Conservation (phyloP, 2,888 invertebrate species). For the Drosophila putrida region DNA sequence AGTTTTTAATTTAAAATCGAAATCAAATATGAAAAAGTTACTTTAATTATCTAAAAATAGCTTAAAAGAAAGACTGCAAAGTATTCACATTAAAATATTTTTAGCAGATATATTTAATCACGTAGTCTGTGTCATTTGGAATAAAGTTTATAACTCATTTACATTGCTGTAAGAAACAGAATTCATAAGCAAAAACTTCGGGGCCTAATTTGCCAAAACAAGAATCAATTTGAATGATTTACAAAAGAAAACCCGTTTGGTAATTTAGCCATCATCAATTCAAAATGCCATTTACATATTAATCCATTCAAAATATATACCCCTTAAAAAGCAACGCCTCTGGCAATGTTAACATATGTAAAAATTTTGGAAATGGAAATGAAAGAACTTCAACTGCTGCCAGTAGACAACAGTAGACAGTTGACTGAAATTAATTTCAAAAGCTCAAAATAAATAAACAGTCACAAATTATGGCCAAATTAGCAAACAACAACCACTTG, state of each 20-base stretch:
- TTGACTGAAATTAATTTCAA: conserved; percentile 74
- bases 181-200: background rate
- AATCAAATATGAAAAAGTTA: no score
- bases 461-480: conserved; percentile 83
- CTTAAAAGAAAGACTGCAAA: no score
- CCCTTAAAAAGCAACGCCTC: conserved; percentile 28
- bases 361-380: conserved; percentile 48
- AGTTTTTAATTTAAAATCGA: no score
- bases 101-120: no score
- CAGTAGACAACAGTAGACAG: conserved; percentile 33
- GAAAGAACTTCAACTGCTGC: conserved; percentile 60
- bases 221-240: conserved; percentile 27
- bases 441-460: conserved; percentile 75
- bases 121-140: no score
- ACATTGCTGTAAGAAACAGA: background rate
- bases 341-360: conserved; percentile 81
- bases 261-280: conserved; percentile 59
- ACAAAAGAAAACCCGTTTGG: conserved; percentile 45
- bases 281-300: conserved; percentile 36
- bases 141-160: background rate
- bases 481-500: conserved; percentile 79
- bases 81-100: no score
- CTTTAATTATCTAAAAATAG: no score
- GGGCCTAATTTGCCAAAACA: conserved; percentile 7
- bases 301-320: background rate